Percentiles rank a stretch among this genome's conserved stretches.
Evolutionary conservation across 1,140 invertebrate species (phyloP).

Genomic region (Diachasmimorpha longicaudata): DNA sequence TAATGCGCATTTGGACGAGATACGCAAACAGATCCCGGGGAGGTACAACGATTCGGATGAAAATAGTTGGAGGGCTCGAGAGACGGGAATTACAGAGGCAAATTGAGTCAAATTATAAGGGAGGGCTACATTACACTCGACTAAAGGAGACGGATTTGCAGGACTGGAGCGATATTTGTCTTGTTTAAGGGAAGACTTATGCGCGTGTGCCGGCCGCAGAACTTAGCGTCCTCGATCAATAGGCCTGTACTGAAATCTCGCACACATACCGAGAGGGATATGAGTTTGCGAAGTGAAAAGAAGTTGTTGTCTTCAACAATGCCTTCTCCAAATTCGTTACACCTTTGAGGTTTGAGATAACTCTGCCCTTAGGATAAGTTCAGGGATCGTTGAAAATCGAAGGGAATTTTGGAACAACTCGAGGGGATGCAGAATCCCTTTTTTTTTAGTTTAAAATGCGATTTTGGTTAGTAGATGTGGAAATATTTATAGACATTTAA

Average conservation of each 20-base stretch:
- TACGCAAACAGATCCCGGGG: not conserved
- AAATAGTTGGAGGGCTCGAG: too few species aligned
- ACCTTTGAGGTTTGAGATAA: not conserved
- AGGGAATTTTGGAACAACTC: too few species aligned
- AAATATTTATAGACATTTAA: too few species aligned
- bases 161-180: slow-evolving; percentile 59
- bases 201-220: slow-evolving; percentile 59
- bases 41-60: not conserved
- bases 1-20: not conserved
- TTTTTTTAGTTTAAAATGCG: too few species aligned
- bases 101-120: not conserved
- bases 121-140: not conserved
- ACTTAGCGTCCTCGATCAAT: slow-evolving; percentile 58
- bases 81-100: not conserved
- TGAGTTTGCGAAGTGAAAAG: slow-evolving; percentile 12
- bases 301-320: not conserved
- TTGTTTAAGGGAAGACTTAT: slow-evolving; percentile 61
- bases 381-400: too few species aligned
- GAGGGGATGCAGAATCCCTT: too few species aligned
- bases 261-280: slow-evolving; percentile 31
- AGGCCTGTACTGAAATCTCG: slow-evolving; percentile 60
- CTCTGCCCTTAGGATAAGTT: too few species aligned
- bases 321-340: not conserved
- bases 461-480: too few species aligned
- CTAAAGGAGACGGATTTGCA: slow-evolving; percentile 49